Percentiles rank a stretch among this genome's conserved stretches.
Conservation (phyloP, 2,113 vertebrate species). For the Pterocles gutturalis region DNA sequence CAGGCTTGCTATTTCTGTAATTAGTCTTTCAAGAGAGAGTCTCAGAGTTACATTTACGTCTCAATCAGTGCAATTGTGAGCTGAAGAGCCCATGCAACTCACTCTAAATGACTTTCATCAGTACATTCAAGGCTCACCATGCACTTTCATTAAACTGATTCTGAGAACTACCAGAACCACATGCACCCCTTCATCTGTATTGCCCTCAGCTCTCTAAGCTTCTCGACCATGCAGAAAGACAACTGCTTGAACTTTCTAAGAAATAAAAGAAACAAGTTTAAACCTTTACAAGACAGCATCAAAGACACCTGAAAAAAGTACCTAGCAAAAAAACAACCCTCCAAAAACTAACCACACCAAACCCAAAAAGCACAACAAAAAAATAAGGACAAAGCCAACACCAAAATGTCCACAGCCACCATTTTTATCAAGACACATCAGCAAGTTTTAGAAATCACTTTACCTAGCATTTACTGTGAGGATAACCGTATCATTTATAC, state of each 20-base stretch:
- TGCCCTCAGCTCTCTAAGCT: not conserved
- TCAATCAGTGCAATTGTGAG: conserved; percentile 24
- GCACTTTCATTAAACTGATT: not conserved
- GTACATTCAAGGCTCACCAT: not conserved
- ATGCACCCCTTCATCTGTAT: not conserved
- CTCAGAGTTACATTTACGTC: not conserved
- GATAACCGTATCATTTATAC: not conserved
- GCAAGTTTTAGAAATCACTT: not conserved
- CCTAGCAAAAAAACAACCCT: not conserved
- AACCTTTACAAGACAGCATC: not conserved
- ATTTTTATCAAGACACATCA: not conserved
- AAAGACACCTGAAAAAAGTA: not conserved
- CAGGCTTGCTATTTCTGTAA: not conserved
- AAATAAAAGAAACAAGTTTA: not conserved
- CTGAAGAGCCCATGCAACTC: not conserved
- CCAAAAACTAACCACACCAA: not conserved
- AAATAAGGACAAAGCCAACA: not conserved
- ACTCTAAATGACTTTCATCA: not conserved
- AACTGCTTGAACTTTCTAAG: not conserved
- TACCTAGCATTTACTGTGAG: not conserved
- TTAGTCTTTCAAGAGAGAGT: not conserved
- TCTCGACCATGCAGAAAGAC: not conserved
- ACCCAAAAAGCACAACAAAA: not conserved
- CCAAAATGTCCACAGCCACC: not conserved
- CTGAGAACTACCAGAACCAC: not conserved